Base-by-base conservation (phyloP, 2,113 vertebrate species). In the Proteles cristata region DNA sequence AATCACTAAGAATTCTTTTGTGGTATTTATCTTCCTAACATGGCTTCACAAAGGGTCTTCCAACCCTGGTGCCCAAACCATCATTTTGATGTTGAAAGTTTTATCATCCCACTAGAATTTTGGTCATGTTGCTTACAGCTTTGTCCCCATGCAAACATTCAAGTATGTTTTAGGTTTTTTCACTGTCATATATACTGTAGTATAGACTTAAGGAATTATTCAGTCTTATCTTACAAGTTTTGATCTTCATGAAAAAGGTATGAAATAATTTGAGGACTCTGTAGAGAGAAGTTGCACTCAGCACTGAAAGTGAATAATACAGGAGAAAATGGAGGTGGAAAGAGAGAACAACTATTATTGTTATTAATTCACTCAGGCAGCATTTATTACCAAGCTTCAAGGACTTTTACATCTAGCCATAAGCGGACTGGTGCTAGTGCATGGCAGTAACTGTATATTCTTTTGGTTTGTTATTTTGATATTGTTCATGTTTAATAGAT, bases 61-160 rank as follows among this genome's bases (percentile, higher is more conserved):
- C 43, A 94, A 79, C 2, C 8, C 55, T 50, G 45, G 1, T 68
- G 12, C 28, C 45, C 35, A 95, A 93, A 71, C 12, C 11, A 0
- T 92, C 33, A 58, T 74, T 80, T 87, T 89, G 63, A 85, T 91
- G n/a, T n/a, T 93, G 11, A 10, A 87, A 96, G 94, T 93, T 93
- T 11, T 84, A 89, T 88, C 90, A 58, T 33, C 3, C 15, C 28
- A 86, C 61, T 76, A 95, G 21, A 85, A 94, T 95, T 95, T 90
- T 96, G 35, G 48, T 88, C 26, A 48, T 76, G 48, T 95, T 68
- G 33, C 28, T 90, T 85, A 96, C 74, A 11, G 33, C 12, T 84
- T 77, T 95, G 43, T 71, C 17, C 79, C 31, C 94, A 53, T 65
- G 21, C 68, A 83, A 94, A 90, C 15, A 81, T 90, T 69, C 33